These are phyloP conservation scores for Gavialis gangeticus DNA, from an alignment of 2,113 vertebrate genomes.

Conservation along the genomic window DNA sequence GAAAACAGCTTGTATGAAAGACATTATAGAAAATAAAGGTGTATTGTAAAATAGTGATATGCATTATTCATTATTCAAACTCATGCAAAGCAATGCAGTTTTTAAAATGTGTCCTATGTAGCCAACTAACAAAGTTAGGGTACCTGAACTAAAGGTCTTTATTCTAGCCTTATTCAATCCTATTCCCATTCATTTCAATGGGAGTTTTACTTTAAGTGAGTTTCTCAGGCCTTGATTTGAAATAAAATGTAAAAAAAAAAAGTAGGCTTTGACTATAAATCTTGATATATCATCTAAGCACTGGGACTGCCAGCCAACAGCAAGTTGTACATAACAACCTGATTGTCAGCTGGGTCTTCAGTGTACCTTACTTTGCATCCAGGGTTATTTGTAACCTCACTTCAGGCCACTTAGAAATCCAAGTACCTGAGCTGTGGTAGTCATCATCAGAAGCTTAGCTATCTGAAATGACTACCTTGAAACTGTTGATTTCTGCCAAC, in stretches of 20 bases:
- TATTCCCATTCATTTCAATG: fast-evolving
- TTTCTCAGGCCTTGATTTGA: not conserved
- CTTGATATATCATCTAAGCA: too few relatives aligned
- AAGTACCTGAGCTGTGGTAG: not conserved
- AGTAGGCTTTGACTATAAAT: not conserved
- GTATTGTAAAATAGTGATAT: fast-evolving
- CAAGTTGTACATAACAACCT: not conserved
- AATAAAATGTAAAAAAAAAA: not conserved
- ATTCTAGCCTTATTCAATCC: not conserved
- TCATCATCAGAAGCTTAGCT: not conserved
- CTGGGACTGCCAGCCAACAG: not conserved
- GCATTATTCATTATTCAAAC: not conserved
- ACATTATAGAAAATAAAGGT: not conserved
- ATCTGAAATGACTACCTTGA: not conserved
- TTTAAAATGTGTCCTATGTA: not conserved
- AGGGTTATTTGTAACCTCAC: not conserved
- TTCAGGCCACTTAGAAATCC: not conserved
- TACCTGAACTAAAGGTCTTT: not conserved
- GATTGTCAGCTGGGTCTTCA: not conserved
- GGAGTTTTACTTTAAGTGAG: not conserved
- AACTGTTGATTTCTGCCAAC: not conserved
- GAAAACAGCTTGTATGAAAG: not conserved
- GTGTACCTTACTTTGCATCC: fast-evolving
- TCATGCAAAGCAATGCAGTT: fast-evolving
- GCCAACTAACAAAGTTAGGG: not conserved